Base-by-base conservation (phyloP, 2,888 invertebrate genomes). In the Spodoptera exigua region DNA sequence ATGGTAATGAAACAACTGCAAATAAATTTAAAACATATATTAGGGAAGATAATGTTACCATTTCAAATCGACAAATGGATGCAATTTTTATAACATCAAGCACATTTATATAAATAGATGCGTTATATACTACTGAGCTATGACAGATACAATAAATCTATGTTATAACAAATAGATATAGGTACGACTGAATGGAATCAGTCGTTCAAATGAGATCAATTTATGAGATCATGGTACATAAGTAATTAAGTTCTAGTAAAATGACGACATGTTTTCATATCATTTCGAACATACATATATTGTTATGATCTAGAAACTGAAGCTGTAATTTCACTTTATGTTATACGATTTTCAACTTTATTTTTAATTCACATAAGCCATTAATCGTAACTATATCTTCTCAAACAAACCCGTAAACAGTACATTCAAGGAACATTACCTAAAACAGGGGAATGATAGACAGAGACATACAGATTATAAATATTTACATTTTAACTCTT, bases 21-120 rank as follows among this genome's bases (percentile, higher is more conserved):
- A 35, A 17, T 76, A 73, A 80, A 82, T 89, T 91, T 89, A 82
- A 86, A 92, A 91, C 90, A 92, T 92, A 84, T 91, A 92, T 90
- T 91, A 84, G 89, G 92, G 92, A 93, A 93, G 90, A 82, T 89
- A 92, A 92, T 89, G 90, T 88, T 67, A 87, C 82, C 89, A 89
- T 87, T 83, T 79, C 54, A 21, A 69, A 75, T 76, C 51, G 64
- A 64, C 59, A 71, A 55, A 45, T 58, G 48, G 61, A 60, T 59
- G 66, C 34, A 78, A 65, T 61, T 56, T 75, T 54, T n/a, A n/a
- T n/a, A 75, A 70, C 76, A 79, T 73, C 43, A 66, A 73, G 68
- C 70, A 67, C 51, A 61, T 45, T 61, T 43, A 36, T 59, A 53
- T 48, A 69, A 61, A 48, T 69, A 74, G 61, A 62, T 21, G 41